Base-by-base conservation (phyloP, 2,113 vertebrate species). In the Aspiorhynchus laticeps region DNA sequence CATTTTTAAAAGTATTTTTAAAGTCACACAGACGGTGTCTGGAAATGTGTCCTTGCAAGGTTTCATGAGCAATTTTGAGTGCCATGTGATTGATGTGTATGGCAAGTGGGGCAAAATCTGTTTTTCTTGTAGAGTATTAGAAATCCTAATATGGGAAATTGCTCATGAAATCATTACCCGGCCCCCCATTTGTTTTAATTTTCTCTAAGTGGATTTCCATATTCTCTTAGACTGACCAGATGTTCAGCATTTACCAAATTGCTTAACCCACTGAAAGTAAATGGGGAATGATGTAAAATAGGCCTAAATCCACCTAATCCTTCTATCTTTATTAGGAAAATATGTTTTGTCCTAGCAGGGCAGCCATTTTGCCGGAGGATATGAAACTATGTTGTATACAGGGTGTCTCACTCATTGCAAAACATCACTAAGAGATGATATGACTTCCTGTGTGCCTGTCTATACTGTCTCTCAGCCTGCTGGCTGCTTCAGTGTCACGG, bases 121-220 rank as follows among this genome's bases (percentile, higher is more conserved):
- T 92, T 93, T 92, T 91, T 90, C 85, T 90, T 92, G 86, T 91
- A 85, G 93, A 93, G 90, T 92, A 93, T 94, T 94, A 90, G 88
- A 92, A 94, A 91, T 91, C 90, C 91, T 93, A 93, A 94, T 92
- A 91, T 92, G 87, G 91, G 89, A 93, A 93, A 94, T 94, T 91
- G 93, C 92, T 93, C 93, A 91, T 94, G 91, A 93, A 95, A 93
- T 92, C 90, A 94, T 95, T 95, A 94, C 82, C 75, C 89, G 63
- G 90, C 91, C 90, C 89, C 90, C 92, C 92, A 95, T 95, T 95
- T 93, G 91, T 95, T 95, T 95, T 94, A 94, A 95, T 95, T 94
- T 93, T 73, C 92, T 93, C 91, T 94, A 94, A 95, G 94, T 95
- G 93, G 93, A 92, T 94, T 94, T 92, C 89, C 89, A 91, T 91